Conservation (phyloP, 2,888 invertebrate species). For the Ornithoptera priamus region DNA sequence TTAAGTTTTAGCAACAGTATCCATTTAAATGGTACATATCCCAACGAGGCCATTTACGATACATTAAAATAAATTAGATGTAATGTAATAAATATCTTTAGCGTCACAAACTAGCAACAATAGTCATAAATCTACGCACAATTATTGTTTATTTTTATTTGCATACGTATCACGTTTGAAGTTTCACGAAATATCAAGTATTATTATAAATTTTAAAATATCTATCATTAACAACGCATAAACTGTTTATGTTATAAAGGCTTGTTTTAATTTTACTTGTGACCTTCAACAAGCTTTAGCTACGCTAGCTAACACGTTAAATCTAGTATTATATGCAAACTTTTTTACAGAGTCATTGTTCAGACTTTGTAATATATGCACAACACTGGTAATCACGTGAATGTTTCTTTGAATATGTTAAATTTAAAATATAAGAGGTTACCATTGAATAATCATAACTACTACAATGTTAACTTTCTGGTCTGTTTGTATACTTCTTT, state of each 20-base stretch:
- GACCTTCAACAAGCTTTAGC: not conserved
- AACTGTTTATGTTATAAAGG: not conserved
- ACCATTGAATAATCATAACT: slow-evolving; percentile 17
- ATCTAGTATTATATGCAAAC: not conserved
- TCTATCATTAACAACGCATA: not conserved
- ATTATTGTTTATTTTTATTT: slow-evolving; percentile 21
- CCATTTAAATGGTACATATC: slow-evolving; percentile 78
- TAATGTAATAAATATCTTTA: slow-evolving; percentile 34
- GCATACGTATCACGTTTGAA: not conserved
- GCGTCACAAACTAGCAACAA: slow-evolving; percentile 27
- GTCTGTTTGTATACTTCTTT: not conserved
- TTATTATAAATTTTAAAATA: not conserved
- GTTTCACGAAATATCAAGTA: not conserved
- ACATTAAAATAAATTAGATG: slow-evolving; percentile 67
- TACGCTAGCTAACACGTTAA: not conserved
- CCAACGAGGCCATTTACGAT: slow-evolving; percentile 78
- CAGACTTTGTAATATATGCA: not conserved
- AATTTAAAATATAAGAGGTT: slow-evolving; percentile 17
- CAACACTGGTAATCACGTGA: not conserved
- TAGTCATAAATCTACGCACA: slow-evolving; percentile 22
- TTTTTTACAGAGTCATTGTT: not conserved
- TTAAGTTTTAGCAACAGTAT: slow-evolving; percentile 77
- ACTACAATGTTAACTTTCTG: not conserved
- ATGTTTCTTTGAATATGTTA: slow-evolving; percentile 11
- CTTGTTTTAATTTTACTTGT: not conserved